Evolutionary conservation across 2,888 invertebrate genomes (phyloP), one percentile per base, ranked within the genome.

Genomic region (Athalia cordata): DNA sequence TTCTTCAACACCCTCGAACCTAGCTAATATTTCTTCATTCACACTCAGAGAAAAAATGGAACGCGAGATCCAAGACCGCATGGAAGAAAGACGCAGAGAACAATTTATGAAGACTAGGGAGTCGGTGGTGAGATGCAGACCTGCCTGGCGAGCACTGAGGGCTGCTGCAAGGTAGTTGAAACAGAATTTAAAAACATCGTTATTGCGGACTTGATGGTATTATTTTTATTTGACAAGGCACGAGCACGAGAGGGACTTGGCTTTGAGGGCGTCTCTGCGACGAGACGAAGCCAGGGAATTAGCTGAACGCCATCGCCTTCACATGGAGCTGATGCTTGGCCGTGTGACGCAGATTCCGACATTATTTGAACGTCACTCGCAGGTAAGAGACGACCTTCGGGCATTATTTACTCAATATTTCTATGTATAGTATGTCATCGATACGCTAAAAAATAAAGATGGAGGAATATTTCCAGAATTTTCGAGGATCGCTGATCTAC

Each of bases 321-420:
- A 94, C 84, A 95, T 95, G 95, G 94, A 95, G 85, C 87, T 93
- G 81, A 95, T 95, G 95, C 91, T 94, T 81, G 93, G 93, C 43
- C 91, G 95, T 81, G 95, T 95, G 0, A 93, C 93, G 77, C 92
- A 92, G 82, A 95, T 95, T 83, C 95, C 95, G 0, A 93, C 94
- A 84, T 91, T 95, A 5, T 95, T 95, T 84, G 94, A 95, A 87
- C 90, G 95, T 81, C 93, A 93, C 85, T 94, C 94, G 65, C 93
- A 94, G 79, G 94, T 94, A 86, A 66, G 47, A 50, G 62, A 50
- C 5, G 47, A 47, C n/a, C 15, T 62, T 62, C 52, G 29, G 3
- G 1, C 3, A 50, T 50, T 9, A 3, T 6, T 45, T n/a, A 43
- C 50, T 64, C 62, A 62, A 75, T 61, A 75, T 64, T 75, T 15